Percentiles rank a stretch among this genome's conserved stretches.
Evolutionary conservation across 2,797 vertebrate genomes (phyloP).

Genomic region (Rhynchonycteris naso): DNA sequence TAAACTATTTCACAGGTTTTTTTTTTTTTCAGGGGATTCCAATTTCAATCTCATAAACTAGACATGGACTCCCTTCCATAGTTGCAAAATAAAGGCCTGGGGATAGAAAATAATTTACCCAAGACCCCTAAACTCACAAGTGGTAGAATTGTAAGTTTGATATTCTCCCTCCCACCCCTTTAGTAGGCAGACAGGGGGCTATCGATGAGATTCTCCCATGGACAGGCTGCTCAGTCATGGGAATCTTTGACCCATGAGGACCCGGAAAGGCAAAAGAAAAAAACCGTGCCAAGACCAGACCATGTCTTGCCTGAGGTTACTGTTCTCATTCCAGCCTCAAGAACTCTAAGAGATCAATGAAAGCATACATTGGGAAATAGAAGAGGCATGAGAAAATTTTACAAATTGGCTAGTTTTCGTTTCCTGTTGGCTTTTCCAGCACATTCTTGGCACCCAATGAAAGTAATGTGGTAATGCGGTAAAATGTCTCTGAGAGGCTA

Average conservation of each 20-base stretch:
- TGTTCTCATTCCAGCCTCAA: conserved; percentile 60
- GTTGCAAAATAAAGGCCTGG: background rate
- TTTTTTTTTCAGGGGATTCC: background rate
- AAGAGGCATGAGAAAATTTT: conserved; percentile 73
- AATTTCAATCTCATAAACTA: background rate
- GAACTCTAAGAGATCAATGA: conserved; percentile 60
- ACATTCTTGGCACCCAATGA: conserved; percentile 71
- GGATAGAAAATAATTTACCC: background rate
- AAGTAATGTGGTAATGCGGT: conserved; percentile 70
- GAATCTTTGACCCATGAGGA: background rate
- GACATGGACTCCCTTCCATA: background rate
- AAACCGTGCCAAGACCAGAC: background rate
- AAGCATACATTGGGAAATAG: conserved; percentile 68
- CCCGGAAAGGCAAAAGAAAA: conserved; percentile 35
- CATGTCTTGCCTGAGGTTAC: conserved; percentile 25
- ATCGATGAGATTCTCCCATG: background rate
- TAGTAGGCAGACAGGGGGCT: background rate
- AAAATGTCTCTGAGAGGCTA: conserved; percentile 63
- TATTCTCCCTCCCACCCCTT: background rate
- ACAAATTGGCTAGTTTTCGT: conserved; percentile 42
- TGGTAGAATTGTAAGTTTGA: background rate
- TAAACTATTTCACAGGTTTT: background rate
- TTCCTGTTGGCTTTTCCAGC: conserved; percentile 63
- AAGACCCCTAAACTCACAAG: background rate
- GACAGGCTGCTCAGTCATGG: background rate